phyloP scores from a whole-genome alignment of 2,113 vertebrate species.

The Forbesichthys papilliferus region DNA sequence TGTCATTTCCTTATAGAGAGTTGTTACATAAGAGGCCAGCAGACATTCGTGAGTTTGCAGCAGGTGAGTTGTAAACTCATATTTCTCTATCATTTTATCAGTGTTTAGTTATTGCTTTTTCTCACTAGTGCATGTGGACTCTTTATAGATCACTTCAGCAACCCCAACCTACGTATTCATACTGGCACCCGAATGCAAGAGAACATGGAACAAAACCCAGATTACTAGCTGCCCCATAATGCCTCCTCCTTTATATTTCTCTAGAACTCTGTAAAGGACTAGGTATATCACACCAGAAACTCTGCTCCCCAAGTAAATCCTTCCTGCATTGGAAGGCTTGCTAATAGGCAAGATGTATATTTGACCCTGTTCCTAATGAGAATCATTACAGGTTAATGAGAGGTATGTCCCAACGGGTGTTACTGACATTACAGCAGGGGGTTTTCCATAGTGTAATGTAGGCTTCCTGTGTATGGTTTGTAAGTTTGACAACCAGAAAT shows the following conservation, averaged over 20 bases:
- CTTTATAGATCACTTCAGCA: constrained; percentile 74
- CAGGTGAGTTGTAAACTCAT: constrained; percentile 54
- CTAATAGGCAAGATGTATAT: background rate
- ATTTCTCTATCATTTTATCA: background rate
- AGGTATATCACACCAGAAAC: background rate
- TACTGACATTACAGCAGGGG: background rate
- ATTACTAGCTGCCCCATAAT: background rate
- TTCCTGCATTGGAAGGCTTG: background rate
- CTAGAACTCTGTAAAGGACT: too few species aligned
- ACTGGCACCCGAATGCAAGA: constrained; percentile 40
- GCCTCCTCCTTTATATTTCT: too few species aligned
- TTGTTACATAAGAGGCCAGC: constrained; percentile 69
- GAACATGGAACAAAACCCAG: constrained; percentile 35
- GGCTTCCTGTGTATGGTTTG: too few species aligned
- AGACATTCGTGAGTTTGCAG: constrained; percentile 72
- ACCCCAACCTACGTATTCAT: constrained; percentile 49
- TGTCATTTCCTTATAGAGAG: constrained; percentile 47
- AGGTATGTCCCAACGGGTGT: constrained; percentile 19
- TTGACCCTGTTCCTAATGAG: constrained; percentile 12
- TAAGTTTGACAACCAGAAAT: too few species aligned
- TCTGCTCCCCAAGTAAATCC: background rate
- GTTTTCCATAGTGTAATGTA: background rate
- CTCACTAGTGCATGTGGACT: background rate
- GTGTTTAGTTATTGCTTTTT: background rate
- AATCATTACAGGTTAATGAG: constrained; percentile 25